Evolutionary conservation across 1,140 invertebrate species (phyloP).

Genomic region (Carcinoscorpius rotundicauda): DNA sequence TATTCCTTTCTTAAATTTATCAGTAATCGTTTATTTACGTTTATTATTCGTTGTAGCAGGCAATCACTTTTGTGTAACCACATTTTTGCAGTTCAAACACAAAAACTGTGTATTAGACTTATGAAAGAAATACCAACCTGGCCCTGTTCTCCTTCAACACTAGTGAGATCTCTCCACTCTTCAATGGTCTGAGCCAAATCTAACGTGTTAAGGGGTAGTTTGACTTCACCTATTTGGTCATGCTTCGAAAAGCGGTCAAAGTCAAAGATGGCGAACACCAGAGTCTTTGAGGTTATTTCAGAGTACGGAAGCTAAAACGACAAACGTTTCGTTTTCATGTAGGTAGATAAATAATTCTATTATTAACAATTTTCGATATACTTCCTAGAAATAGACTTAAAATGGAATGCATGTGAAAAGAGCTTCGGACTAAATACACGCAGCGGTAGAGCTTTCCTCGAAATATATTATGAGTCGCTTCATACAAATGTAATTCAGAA

Average conservation of each 20-base stretch:
- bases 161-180: conserved; percentile 95
- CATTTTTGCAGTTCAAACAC: too few species aligned
- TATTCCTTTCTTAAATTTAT: too few species aligned
- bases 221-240: conserved; percentile 98
- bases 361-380: too few species aligned
- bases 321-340: too few species aligned
- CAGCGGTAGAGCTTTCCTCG: too few species aligned
- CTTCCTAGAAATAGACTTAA: too few species aligned
- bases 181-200: conserved; percentile 98
- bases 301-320: conserved; percentile 43
- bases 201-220: conserved; percentile 92
- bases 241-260: conserved; percentile 99
- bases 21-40: conserved; percentile 39
- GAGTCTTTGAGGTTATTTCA: conserved; percentile 42
- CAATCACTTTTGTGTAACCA: too few species aligned
- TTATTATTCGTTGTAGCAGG: conserved; percentile 68
- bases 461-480: too few species aligned
- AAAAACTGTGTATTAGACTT: conserved; percentile 62
- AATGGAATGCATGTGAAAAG: too few species aligned
- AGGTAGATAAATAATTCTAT: too few species aligned
- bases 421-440: too few species aligned
- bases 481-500: too few species aligned
- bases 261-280: conserved; percentile 98
- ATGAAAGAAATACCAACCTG: conserved; percentile 71
- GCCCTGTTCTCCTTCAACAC: conserved; percentile 96